These are phyloP conservation scores for Intellagama lesueurii DNA, from an alignment of 2,797 vertebrate genomes.

Conservation along the genomic window DNA sequence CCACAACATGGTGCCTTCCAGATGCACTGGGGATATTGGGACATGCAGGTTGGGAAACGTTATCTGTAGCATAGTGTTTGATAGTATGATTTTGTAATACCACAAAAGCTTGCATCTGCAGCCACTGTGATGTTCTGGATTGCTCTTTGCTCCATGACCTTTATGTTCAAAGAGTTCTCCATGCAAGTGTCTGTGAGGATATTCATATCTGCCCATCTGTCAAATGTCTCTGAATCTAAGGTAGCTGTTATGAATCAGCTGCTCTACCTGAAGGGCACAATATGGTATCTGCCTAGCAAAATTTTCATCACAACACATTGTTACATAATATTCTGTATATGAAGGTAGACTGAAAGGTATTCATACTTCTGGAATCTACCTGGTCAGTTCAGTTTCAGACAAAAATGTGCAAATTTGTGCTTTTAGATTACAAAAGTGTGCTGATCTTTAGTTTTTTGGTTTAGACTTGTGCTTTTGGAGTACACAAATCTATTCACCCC, in stretches of 20 bases:
- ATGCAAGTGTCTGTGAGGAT: conserved; percentile 45
- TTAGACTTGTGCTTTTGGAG: too few relatives aligned
- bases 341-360: conserved; percentile 24
- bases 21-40: background rate
- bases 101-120: conserved; percentile 6
- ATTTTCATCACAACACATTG: conserved; percentile 35
- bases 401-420: background rate
- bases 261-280: conserved; percentile 37
- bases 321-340: conserved; percentile 14
- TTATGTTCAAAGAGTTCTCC: conserved; percentile 42
- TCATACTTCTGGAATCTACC: background rate
- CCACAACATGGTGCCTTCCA: background rate
- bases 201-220: conserved; percentile 49
- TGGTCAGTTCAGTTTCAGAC: background rate
- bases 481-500: too few relatives aligned
- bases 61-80: background rate
- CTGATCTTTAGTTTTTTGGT: too few relatives aligned
- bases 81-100: background rate
- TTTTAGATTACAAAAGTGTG: background rate
- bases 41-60: background rate
- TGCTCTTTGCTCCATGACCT: conserved; percentile 64
- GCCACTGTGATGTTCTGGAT: conserved; percentile 70
- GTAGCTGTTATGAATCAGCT: conserved; percentile 26
- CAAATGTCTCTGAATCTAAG: conserved; percentile 45
- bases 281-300: conserved; percentile 29